Evolutionary conservation across 2,113 vertebrate genomes (phyloP), one percentile per base, ranked within the genome.

Genomic region (Zonotrichia leucophrys): DNA sequence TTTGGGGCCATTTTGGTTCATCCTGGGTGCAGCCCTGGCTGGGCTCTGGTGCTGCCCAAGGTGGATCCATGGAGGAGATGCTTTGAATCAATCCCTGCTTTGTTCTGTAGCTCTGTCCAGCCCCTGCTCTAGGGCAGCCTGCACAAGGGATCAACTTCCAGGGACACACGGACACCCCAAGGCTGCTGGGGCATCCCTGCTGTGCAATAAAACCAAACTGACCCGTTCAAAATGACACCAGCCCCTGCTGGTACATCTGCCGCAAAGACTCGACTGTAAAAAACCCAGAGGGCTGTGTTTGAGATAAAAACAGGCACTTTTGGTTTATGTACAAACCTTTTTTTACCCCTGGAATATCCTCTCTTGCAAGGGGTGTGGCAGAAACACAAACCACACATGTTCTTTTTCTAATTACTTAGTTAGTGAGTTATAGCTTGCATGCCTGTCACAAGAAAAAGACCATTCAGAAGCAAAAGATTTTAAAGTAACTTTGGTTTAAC

Each of bases 281-380:
- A 76, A 47, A 33, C 4, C 6, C 52, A 33, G 23, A 0, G 28
- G 18, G 10, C 33, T 68, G 10, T 25, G 39, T 52, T 37, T 67
- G 73, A 92, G 77, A 28, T 17, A 55, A 69, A 81, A 79, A 62
- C 0, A 0, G 24, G 21, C 5, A 27, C 11, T 92, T 21, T 55
- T 24, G 11, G 10, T 46, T 67, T 37, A 31, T 1, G 50, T 6
- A 27, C 15, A 39, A 76, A 79, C 52, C 7, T 35, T 4, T 12
- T 2, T 1, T 6, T 0, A 2, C 5, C 19, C 15, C 6, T 0
- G 11, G 37, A 67, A 68, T 80, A 88, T 28, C 42, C 17, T 81
- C 49, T 47, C 24, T 15, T 52, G 62, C 37, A 66, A 41, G 28
- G 41, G 27, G 63, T 25, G 69, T 18, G 44, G 47, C 35, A 91